Conservation (phyloP, 2,113 vertebrate genomes). For the Verasper variegatus region DNA sequence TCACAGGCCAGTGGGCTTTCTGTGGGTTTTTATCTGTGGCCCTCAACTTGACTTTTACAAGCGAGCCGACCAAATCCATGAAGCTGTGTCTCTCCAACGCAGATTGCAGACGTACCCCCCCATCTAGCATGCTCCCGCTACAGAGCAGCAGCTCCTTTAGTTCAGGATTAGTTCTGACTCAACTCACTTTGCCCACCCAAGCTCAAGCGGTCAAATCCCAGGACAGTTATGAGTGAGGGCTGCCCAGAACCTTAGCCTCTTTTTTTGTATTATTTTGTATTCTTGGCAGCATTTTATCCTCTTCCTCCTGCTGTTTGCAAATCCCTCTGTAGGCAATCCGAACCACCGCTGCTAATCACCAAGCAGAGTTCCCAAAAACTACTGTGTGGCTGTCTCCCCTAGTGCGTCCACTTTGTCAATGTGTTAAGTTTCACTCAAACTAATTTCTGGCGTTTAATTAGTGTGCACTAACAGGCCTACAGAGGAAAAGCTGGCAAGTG, state of each 20-base stretch:
- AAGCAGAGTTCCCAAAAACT: slow-evolving; percentile 34
- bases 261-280: not conserved
- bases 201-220: slow-evolving; percentile 55
- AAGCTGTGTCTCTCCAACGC: slow-evolving; percentile 35
- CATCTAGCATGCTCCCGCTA: slow-evolving; percentile 35
- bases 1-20: slow-evolving; percentile 47
- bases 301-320: slow-evolving; percentile 41
- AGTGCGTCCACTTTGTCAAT: slow-evolving; percentile 39
- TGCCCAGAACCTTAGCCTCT: slow-evolving; percentile 41
- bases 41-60: slow-evolving; percentile 62
- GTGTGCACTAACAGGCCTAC: slow-evolving; percentile 32
- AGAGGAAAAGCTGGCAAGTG: slow-evolving; percentile 40
- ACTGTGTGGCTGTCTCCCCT: slow-evolving; percentile 22
- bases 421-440: slow-evolving; percentile 56
- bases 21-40: slow-evolving; percentile 34
- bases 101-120: slow-evolving; percentile 23
- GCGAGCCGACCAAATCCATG: slow-evolving; percentile 41
- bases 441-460: slow-evolving; percentile 72
- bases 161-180: slow-evolving; percentile 70
- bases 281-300: slow-evolving; percentile 33
- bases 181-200: slow-evolving; percentile 55
- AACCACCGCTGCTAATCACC: slow-evolving; percentile 49
- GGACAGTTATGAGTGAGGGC: slow-evolving; percentile 44
- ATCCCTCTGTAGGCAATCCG: slow-evolving; percentile 49
- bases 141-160: slow-evolving; percentile 53